Base-by-base conservation (phyloP, 1,140 invertebrate species). In the Frieseomelitta varia region DNA sequence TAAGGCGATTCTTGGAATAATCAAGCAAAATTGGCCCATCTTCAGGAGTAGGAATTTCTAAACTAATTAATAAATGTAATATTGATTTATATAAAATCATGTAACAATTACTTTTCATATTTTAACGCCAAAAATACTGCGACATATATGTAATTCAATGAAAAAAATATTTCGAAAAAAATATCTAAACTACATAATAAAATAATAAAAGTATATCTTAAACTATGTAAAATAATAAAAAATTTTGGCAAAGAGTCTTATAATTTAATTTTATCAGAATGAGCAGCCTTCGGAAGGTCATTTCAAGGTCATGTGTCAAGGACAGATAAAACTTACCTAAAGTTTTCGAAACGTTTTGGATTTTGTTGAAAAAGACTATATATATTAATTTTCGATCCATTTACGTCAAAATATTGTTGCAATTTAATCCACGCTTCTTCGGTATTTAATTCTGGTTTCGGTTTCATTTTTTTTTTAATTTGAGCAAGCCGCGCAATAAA, bases 1-100 rank as follows among this genome's bases (percentile, higher is more conserved):
- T 97, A 77, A 99, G 96, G 27, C 98, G 95, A 95, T 99, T 99
- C 95, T 99, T 99, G 19, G 99, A 99, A 94, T 97, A 99, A 95
- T 99, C 99, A 85, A 98, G 90, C 47, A 99, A 95, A 92, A 99
- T 98, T 4, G 97, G 96, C 30, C 98, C 98, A 96, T 98, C 98
- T 83, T 97, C 95, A 56, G 97, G 97, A 14, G 98, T 98, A 21
- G 95, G 88, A 47, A 99, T 90, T 65, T 94, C 96, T 65, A 98
- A 93, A 93, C 98, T 98, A 93, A 90, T 95, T 95, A 56, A 80
- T 27, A 65, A 76, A 51, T 47, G 4, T n/a, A 53, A 69, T 65
- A 74, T 76, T 72, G 0, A 1, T 56, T 79, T 65, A 61, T 19
- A 61, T 69, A 56, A 73, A 71, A 30, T 67, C 24, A 24, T 24